Conservation (phyloP, 2,113 vertebrate genomes). For the Cygnus buccinator region DNA sequence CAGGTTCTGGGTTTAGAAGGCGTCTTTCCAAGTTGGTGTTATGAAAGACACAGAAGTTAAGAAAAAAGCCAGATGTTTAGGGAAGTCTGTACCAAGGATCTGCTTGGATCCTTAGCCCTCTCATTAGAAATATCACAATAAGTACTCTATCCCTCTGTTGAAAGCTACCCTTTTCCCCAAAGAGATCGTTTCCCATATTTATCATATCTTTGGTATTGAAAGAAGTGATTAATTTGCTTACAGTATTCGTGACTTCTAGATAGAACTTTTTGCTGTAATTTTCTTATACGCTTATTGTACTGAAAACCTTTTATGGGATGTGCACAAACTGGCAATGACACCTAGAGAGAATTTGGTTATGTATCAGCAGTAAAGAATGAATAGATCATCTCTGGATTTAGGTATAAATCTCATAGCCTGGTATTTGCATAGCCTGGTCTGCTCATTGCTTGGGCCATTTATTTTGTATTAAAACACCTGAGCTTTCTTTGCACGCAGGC, state of each 20-base stretch:
- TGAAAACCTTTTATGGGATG: neutral
- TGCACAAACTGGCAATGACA: neutral
- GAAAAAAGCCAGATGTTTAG: neutral
- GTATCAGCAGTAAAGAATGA: neutral
- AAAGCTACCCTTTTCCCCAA: neutral
- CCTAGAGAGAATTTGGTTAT: neutral
- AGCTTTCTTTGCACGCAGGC: neutral
- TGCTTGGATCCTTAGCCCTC: neutral
- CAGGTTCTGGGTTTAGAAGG: neutral
- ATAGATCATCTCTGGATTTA: neutral
- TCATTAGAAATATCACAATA: fast-evolving
- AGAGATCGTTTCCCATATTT: neutral
- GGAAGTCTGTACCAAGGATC: neutral
- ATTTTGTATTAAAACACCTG: neutral
- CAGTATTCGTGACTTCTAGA: neutral
- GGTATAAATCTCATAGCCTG: neutral
- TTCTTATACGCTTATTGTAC: neutral
- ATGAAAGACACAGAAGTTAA: neutral
- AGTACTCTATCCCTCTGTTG: neutral
- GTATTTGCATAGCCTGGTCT: neutral
- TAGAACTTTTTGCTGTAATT: neutral
- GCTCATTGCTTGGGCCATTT: neutral
- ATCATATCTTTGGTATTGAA: neutral
- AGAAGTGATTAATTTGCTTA: neutral
- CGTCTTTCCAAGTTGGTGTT: neutral